Percentiles rank a stretch among this genome's conserved stretches.
Conservation (phyloP, 2,113 vertebrate genomes). For the Arothron firmamentum region DNA sequence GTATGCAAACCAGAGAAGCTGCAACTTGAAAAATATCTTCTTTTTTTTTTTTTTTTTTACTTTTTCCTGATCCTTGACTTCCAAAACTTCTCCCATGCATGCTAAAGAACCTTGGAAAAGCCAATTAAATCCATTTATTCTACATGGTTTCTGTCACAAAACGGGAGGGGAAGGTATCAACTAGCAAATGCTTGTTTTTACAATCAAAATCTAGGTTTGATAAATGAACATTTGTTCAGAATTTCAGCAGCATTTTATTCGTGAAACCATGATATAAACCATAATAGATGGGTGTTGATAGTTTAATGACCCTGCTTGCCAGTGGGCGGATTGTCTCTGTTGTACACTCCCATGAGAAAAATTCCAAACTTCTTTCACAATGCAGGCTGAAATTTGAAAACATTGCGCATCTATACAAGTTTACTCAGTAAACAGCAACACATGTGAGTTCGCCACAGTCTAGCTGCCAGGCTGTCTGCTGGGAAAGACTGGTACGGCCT, state of each 20-base stretch:
- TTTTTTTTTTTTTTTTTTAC: no score
- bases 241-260: conserved; percentile 26
- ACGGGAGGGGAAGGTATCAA: background rate
- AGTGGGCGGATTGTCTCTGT: conserved; percentile 45
- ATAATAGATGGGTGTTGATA: conserved; percentile 60
- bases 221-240: conserved; percentile 27
- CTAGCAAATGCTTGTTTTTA: background rate
- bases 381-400: conserved; percentile 24
- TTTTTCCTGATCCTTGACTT: conserved; percentile 4
- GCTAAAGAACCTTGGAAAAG: background rate
- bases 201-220: background rate
- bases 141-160: background rate
- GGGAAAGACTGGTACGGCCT: conserved; percentile 62
- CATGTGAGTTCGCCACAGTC: background rate
- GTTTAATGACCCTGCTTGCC: conserved; percentile 36
- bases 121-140: background rate
- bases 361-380: conserved; percentile 55
- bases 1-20: conserved; percentile 82
- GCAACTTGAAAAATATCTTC: conserved; percentile 8
- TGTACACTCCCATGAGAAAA: conserved; percentile 56
- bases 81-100: background rate
- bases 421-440: background rate
- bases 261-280: conserved; percentile 44
- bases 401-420: background rate
- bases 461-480: no score